Conservation (phyloP, 2,888 invertebrate species). For the Pterostichus niger region DNA sequence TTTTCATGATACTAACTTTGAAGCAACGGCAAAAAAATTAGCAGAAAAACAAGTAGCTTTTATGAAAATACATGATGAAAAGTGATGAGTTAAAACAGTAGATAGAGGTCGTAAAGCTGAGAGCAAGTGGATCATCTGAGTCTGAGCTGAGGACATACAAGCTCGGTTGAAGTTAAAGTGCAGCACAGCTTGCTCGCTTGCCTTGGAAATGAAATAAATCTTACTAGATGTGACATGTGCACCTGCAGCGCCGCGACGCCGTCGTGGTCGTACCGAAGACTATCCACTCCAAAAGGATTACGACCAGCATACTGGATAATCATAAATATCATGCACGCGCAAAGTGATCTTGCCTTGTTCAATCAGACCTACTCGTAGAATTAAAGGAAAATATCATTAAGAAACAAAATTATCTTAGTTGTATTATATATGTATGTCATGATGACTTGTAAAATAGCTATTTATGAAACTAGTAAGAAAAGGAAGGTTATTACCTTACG, state of each 20-base stretch:
- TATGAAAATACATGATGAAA: constrained; percentile 31
- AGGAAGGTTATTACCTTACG: too few relatives aligned
- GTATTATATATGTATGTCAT: too few relatives aligned
- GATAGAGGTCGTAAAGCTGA: constrained; percentile 41
- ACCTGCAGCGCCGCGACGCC: constrained; percentile 29
- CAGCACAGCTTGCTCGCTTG: constrained; percentile 45
- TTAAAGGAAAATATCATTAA: too few relatives aligned
- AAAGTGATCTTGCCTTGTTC: neutral
- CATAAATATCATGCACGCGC: neutral
- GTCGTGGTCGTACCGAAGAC: neutral
- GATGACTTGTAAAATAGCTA: too few relatives aligned
- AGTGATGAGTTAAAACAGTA: constrained; percentile 26
- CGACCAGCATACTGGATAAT: neutral
- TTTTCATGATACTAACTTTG: too few relatives aligned
- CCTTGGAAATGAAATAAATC: constrained; percentile 37
- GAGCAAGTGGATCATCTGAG: constrained; percentile 49
- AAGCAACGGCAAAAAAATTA: too few relatives aligned
- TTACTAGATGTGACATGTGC: constrained; percentile 56
- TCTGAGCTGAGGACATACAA: constrained; percentile 16
- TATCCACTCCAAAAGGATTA: constrained; percentile 16
- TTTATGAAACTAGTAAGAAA: too few relatives aligned
- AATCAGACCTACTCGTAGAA: neutral
- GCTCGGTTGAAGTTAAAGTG: constrained; percentile 39
- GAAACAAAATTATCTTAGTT: too few relatives aligned
- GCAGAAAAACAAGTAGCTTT: neutral